Evolutionary conservation across 2,797 vertebrate genomes (phyloP).

Genomic region (Centroberyx gerrardi): DNA sequence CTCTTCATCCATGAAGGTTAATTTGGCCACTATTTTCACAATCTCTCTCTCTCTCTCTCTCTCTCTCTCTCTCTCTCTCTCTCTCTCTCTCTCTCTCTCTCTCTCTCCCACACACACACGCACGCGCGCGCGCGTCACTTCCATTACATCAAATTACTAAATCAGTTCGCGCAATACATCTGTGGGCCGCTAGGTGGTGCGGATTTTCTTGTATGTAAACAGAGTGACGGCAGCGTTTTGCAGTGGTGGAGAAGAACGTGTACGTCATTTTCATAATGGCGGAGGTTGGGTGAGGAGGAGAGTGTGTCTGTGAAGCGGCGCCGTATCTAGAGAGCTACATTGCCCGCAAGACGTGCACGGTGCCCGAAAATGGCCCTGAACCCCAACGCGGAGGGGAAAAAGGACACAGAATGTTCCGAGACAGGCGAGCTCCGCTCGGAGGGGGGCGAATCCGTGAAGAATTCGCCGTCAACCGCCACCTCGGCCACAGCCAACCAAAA

Average conservation of each 20-base stretch:
- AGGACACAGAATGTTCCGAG: constrained; percentile 73
- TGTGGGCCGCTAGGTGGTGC: constrained; percentile 73
- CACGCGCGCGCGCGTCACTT: neutral
- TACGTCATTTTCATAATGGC: constrained; percentile 91
- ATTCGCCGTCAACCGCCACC: constrained; percentile 81
- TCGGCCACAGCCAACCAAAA: constrained; percentile 89
- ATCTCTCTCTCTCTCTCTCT: no score
- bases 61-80: no score
- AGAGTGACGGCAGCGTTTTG: constrained; percentile 87
- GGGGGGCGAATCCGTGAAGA: constrained; percentile 80
- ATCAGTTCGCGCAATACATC: constrained; percentile 24
- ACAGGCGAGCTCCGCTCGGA: constrained; percentile 66
- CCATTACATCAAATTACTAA: no score
- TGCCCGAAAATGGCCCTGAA: constrained; percentile 87
- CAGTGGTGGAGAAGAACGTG: constrained; percentile 87
- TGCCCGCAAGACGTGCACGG: constrained; percentile 74
- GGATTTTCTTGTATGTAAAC: constrained; percentile 82
- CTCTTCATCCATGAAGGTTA: no score
- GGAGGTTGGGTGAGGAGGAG: constrained; percentile 88
- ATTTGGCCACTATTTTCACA: no score
- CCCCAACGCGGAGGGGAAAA: constrained; percentile 79
- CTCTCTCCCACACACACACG: neutral
- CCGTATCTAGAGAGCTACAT: constrained; percentile 76
- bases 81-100: neutral
- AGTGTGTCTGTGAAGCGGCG: constrained; percentile 81